These are phyloP conservation scores for Vespertilio murinus DNA, from an alignment of 2,797 vertebrate genomes.

Conservation along the genomic window DNA sequence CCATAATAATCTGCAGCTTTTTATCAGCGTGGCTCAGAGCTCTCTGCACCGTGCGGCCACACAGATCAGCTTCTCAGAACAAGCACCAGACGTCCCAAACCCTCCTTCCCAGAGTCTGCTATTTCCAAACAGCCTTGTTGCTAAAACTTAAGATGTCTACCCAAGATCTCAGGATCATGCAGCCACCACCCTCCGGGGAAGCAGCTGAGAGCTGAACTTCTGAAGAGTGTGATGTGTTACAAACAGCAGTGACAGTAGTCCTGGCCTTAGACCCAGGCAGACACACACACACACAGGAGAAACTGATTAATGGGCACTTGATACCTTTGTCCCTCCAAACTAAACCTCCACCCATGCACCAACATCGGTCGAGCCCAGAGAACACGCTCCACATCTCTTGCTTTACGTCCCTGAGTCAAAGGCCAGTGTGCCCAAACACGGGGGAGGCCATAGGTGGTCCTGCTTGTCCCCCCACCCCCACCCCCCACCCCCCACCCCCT, in stretches of 20 bases:
- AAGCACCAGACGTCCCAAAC: background rate
- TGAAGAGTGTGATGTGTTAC: rapidly evolving
- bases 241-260: too few relatives aligned
- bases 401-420: background rate
- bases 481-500: too few relatives aligned
- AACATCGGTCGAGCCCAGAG: rapidly evolving
- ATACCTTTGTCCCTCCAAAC: background rate
- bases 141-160: background rate
- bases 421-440: rapidly evolving
- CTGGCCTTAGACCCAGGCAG: background rate
- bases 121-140: background rate
- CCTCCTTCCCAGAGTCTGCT: background rate
- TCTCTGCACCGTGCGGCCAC: background rate
- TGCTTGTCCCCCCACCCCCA: rapidly evolving
- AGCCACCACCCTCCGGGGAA: background rate
- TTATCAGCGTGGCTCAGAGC: background rate
- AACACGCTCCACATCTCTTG: rapidly evolving
- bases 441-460: rapidly evolving
- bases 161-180: background rate
- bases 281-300: rapidly evolving
- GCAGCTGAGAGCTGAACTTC: background rate
- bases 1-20: background rate
- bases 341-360: background rate
- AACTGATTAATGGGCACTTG: rapidly evolving
- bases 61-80: background rate